Base-by-base conservation (phyloP, 1,140 invertebrate genomes). In the Cyphomyrmex costatus region DNA sequence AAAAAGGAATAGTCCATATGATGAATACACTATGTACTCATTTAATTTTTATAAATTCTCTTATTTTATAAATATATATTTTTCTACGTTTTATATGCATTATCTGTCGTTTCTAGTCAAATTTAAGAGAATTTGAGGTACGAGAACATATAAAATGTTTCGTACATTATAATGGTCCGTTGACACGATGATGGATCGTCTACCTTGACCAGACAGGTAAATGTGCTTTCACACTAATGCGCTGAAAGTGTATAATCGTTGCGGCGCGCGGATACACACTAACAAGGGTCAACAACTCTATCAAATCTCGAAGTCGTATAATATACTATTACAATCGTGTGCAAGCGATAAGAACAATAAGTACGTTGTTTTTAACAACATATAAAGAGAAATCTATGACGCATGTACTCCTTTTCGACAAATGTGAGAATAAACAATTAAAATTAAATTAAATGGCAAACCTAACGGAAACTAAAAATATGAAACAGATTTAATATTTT, bases 121-220 rank as follows among this genome's bases (percentile, higher is more conserved):
- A 19, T 78, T 56, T 61, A 51, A 65, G 24, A 10, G 46, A 78
- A 66, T 79, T 30, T 24, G 60, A 76, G 70, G 77, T 79, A 83
- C 16, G 79, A 58, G 63, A 85, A 88, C 46, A 61, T 86, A 86
- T 66, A 63, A 90, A 88, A 90, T 88, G 58, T 73, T 76, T 86
- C 78, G 51, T 73, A 79, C 42, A 61, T 53, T 74, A 68, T 91
- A 90, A 94, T 93, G 88, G 91, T 90, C 90, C 91, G 94, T 92
- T 93, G 94, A 94, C 94, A 93, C 87, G 92, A 94, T 94, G 94
- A 95, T 95, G 92, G 93, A 95, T 94, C 90, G 92, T 82, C 89
- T 85, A 91, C 91, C 91, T 91, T 90, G 89, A 90, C 88, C 89
- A 80, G 79, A 77, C 89, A 89, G 90, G 90, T 93, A 91, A 90